Percentiles rank a stretch among this genome's conserved stretches.
Evolutionary conservation across 2,888 invertebrate genomes (phyloP).

Genomic region (Leptopilina drosophilae): DNA sequence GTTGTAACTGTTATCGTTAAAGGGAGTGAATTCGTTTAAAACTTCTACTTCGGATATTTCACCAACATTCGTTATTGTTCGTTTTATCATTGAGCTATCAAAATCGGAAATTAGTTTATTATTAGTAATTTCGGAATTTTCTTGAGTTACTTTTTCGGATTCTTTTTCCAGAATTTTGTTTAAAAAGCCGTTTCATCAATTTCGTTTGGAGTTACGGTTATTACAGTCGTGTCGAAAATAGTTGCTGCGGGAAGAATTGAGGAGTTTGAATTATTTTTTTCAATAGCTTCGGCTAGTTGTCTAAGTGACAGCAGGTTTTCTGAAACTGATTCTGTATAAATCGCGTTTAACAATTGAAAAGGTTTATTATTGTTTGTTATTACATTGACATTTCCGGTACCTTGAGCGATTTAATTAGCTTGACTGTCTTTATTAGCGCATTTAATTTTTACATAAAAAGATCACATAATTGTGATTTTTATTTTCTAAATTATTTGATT

Average conservation of each 20-base stretch:
- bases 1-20: not conserved
- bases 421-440: conserved; percentile 44
- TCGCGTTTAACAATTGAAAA: conserved; percentile 34
- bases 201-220: not conserved
- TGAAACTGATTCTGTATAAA: conserved; percentile 13
- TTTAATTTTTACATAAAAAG: conserved; percentile 46
- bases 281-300: conserved; percentile 18
- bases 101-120: not conserved
- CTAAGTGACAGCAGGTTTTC: conserved; percentile 35
- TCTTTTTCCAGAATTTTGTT: not conserved
- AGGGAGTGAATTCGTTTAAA: not conserved
- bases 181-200: not conserved
- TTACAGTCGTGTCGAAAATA: not conserved
- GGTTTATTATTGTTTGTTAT: not conserved
- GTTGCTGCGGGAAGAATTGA: not conserved
- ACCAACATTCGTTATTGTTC: not conserved
- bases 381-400: conserved; percentile 28
- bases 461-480: not conserved
- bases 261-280: not conserved
- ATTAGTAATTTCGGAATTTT: not conserved
- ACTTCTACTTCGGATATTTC: not conserved
- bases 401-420: conserved; percentile 39
- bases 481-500: not conserved
- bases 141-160: not conserved
- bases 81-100: not conserved